phyloP scores from a whole-genome alignment of 2,113 vertebrate species.

The Brienomyrus brachyistius region DNA sequence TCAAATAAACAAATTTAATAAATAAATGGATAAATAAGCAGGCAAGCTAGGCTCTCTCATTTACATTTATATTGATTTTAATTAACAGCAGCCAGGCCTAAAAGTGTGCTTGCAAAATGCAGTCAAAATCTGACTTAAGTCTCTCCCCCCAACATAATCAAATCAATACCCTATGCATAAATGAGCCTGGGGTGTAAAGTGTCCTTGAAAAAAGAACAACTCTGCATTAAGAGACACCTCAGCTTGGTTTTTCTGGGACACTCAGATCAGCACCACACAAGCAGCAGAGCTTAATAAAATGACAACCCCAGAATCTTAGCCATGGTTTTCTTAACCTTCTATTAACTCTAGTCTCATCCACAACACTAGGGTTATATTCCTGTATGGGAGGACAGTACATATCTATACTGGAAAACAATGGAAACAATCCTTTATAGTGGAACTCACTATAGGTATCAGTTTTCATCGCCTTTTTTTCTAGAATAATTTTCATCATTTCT shows the following conservation, averaged over 20 bases:
- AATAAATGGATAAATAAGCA: neutral
- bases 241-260: neutral
- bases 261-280: neutral
- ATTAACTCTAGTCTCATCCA: neutral
- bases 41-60: neutral
- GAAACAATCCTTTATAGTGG: neutral
- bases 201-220: neutral
- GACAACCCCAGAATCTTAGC: neutral
- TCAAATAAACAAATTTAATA: neutral
- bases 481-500: neutral
- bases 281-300: neutral
- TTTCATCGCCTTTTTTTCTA: neutral
- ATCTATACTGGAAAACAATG: neutral
- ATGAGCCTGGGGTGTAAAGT: neutral
- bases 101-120: conserved; percentile 7
- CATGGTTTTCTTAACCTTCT: neutral
- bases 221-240: neutral
- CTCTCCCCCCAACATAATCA: neutral
- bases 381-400: neutral
- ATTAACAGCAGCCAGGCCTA: conserved; percentile 12
- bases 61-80: conserved; percentile 18
- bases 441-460: neutral
- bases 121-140: conserved; percentile 21
- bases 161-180: neutral
- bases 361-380: neutral